Conservation (phyloP, 64 coral and sea anemone genomes). For the Stichodactyla mertensii region DNA sequence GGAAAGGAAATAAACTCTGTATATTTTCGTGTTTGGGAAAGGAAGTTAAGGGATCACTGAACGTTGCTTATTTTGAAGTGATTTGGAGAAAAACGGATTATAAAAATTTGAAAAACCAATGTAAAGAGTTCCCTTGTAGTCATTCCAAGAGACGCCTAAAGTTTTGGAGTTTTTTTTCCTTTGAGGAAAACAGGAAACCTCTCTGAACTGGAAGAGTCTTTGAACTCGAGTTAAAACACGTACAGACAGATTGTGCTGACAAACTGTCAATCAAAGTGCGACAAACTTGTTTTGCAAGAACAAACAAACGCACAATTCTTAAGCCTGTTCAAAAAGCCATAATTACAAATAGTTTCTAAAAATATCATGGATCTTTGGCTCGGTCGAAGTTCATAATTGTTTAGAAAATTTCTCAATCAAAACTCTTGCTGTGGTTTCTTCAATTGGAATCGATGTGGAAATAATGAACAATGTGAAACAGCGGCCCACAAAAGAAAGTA, state of each 20-base stretch:
- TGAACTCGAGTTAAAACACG: conserved; percentile 25
- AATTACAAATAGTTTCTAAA: conserved; percentile 33
- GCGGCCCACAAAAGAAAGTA: conserved; percentile 18
- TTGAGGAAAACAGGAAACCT: conserved; percentile 1
- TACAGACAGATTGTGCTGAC: conserved; percentile 6
- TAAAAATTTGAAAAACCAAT: background rate
- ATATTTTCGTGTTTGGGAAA: background rate
- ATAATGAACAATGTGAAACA: conserved; percentile 7
- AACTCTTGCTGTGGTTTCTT: background rate
- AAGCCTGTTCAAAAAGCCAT: conserved; percentile 25
- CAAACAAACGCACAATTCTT: conserved; percentile 30
- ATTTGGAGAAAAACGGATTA: background rate
- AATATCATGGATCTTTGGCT: conserved; percentile 10
- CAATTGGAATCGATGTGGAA: background rate
- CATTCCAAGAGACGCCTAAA: background rate
- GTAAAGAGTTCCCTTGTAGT: background rate
- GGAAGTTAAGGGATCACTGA: background rate
- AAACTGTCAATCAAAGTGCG: conserved; percentile 13
- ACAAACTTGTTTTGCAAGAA: conserved; percentile 29
- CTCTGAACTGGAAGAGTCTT: background rate
- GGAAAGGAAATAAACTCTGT: background rate
- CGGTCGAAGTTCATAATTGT: background rate
- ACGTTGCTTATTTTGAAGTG: background rate
- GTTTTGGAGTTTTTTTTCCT: conserved; percentile 5
- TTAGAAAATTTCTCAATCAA: background rate